A percentile compares a stretch with the other conserved stretches of the same genome.
Conservation (phyloP, 1,140 invertebrate genomes). For the Heliconius nattereri region DNA sequence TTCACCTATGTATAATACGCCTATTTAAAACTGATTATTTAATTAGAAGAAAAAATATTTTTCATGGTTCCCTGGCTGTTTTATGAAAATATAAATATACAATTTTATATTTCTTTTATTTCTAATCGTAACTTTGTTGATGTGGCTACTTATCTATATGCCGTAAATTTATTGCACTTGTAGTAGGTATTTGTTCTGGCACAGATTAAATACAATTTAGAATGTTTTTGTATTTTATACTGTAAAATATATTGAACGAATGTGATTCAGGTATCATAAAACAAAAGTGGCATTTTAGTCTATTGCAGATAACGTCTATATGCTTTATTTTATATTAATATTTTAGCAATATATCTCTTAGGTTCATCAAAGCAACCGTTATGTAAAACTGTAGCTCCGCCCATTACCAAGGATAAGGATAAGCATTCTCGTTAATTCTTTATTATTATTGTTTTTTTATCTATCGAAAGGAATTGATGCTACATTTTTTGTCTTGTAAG, state of each 20-base stretch:
- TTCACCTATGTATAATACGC: not conserved
- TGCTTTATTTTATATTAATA: too few species aligned
- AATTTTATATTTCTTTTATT: not conserved
- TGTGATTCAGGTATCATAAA: too few species aligned
- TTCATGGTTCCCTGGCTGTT: not conserved
- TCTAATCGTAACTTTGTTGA: not conserved
- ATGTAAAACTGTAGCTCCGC: not conserved
- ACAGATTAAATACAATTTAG: too few species aligned
- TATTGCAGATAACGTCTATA: too few species aligned
- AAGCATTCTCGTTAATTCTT: not conserved
- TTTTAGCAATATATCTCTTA: not conserved
- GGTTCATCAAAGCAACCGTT: not conserved
- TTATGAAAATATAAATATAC: not conserved
- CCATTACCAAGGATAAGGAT: not conserved
- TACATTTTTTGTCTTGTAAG: too few species aligned
- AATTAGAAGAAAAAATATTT: not conserved
- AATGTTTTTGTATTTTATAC: too few species aligned
- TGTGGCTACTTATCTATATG: not conserved
- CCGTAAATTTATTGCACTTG: not conserved
- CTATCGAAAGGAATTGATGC: too few species aligned
- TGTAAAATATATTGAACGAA: too few species aligned
- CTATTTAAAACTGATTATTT: too few species aligned
- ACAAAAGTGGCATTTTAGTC: too few species aligned
- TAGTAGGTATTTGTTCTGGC: too few species aligned
- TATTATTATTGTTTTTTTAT: not conserved